These are phyloP conservation scores for Gastrophryne carolinensis DNA, from an alignment of 2,797 vertebrate genomes.

Conservation along the genomic window DNA sequence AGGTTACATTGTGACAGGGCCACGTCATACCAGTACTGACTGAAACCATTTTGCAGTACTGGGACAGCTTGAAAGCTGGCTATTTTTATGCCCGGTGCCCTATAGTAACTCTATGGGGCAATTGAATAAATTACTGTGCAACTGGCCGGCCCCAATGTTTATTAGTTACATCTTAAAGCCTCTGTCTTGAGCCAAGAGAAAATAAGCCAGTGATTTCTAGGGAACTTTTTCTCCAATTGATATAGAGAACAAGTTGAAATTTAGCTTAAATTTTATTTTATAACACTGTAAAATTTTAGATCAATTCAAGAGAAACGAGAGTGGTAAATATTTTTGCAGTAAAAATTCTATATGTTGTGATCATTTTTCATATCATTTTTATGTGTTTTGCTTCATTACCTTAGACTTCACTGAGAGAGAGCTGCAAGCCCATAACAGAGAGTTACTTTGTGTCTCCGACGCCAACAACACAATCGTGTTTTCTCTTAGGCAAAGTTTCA, in stretches of 20 bases:
- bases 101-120: too few relatives aligned
- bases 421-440: slow-evolving; percentile 53
- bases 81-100: background rate
- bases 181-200: background rate
- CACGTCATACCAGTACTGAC: too few relatives aligned
- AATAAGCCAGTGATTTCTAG: background rate
- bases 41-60: too few relatives aligned
- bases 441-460: slow-evolving; percentile 35
- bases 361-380: slow-evolving; percentile 58
- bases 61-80: background rate
- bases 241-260: slow-evolving; percentile 24
- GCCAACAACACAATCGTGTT: slow-evolving; percentile 53
- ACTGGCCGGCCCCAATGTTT: too few relatives aligned
- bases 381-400: slow-evolving; percentile 59
- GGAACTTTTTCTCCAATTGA: background rate
- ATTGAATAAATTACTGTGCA: too few relatives aligned
- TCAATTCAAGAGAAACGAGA: slow-evolving; percentile 41
- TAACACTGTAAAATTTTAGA: slow-evolving; percentile 41
- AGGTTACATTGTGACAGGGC: too few relatives aligned
- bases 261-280: slow-evolving; percentile 33
- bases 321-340: slow-evolving; percentile 44
- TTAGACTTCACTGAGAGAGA: slow-evolving; percentile 56
- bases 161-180: background rate
- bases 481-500: slow-evolving; percentile 26
- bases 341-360: slow-evolving; percentile 58